These are phyloP conservation scores for Heliocidaris tuberculata DNA, from an alignment of 35 echinoderm and acorn worm species.

Conservation along the genomic window DNA sequence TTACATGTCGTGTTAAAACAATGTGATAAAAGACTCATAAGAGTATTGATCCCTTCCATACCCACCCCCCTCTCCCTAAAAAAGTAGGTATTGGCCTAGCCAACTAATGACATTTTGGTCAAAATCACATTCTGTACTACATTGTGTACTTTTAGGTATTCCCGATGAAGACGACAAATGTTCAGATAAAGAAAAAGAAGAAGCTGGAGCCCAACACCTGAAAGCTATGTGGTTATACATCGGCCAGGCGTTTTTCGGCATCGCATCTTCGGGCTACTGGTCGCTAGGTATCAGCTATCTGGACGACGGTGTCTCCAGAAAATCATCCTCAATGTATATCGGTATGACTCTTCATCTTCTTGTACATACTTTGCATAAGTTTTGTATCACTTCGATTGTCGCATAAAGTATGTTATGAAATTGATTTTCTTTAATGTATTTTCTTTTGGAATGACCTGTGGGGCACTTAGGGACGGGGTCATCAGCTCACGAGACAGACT, in stretches of 20 bases:
- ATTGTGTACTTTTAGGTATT: background rate
- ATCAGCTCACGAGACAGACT: too few species aligned
- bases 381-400: background rate
- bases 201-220: slow-evolving; percentile 32
- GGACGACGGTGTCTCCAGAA: slow-evolving; percentile 43
- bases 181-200: slow-evolving; percentile 21
- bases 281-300: slow-evolving; percentile 38
- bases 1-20: too few species aligned
- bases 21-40: too few species aligned
- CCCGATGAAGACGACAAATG: background rate
- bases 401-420: background rate
- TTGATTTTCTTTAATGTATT: too few species aligned
- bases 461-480: too few species aligned
- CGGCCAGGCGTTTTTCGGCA: slow-evolving; percentile 43
- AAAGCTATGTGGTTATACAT: slow-evolving; percentile 22
- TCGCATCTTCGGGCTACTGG: background rate
- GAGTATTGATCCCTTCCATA: too few species aligned
- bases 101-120: too few species aligned
- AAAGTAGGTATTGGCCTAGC: too few species aligned
- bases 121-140: too few species aligned
- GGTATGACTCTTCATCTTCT: background rate
- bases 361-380: too few species aligned
- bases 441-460: too few species aligned
- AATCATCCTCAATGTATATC: background rate
- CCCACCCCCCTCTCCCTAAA: too few species aligned